Evolutionary conservation across 2,888 invertebrate genomes (phyloP).

Genomic region (Lysandra coridon): DNA sequence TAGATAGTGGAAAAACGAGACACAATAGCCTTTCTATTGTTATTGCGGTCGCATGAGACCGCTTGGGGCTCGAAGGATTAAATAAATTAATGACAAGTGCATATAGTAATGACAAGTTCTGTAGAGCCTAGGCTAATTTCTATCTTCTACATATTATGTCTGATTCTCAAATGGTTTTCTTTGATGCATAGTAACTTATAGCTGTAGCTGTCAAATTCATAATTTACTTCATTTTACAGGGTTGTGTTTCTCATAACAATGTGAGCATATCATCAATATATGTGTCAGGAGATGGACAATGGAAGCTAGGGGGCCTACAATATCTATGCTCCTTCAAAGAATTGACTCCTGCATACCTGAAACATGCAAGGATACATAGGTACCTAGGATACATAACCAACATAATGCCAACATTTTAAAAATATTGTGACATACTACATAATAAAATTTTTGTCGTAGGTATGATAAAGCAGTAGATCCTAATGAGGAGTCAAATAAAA

Average conservation of each 20-base stretch:
- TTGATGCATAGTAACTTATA: too few relatives aligned
- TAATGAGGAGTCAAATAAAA: constrained; percentile 82
- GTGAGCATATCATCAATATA: constrained; percentile 89
- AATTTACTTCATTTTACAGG: constrained; percentile 61
- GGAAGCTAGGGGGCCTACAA: constrained; percentile 94
- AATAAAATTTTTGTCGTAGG: constrained; percentile 60
- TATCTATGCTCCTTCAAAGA: constrained; percentile 86
- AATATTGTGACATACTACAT: not conserved
- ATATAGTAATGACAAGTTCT: not conserved
- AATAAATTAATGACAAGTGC: not conserved
- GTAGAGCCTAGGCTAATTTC: too few relatives aligned
- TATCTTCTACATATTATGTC: too few relatives aligned
- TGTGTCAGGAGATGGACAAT: constrained; percentile 90
- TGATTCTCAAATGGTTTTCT: too few relatives aligned
- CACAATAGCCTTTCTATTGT: too few relatives aligned
- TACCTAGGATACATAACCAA: not conserved
- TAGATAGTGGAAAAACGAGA: too few relatives aligned
- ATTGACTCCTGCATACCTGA: constrained; percentile 83
- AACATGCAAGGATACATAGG: constrained; percentile 82
- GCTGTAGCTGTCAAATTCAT: not conserved
- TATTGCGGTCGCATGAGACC: too few relatives aligned
- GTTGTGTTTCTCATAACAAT: constrained; percentile 90
- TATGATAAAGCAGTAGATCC: constrained; percentile 87
- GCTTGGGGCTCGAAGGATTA: too few relatives aligned
- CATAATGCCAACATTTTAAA: not conserved